These are phyloP conservation scores for Philypnodon macrostomus DNA, from an alignment of 2,797 vertebrate genomes.

Conservation along the genomic window DNA sequence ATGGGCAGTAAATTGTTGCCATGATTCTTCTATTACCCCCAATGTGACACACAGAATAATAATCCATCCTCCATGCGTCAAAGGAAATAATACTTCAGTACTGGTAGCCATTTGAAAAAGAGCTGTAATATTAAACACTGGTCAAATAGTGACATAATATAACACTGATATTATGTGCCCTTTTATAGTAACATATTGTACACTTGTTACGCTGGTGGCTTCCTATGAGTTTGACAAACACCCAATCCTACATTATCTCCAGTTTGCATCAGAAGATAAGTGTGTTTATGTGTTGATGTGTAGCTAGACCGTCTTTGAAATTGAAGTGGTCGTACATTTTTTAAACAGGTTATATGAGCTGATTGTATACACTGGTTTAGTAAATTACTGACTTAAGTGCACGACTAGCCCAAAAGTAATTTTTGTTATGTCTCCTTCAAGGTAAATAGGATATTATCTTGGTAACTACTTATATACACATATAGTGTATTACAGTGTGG, in stretches of 20 bases:
- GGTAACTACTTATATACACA: slow-evolving; percentile 52
- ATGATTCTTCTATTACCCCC: slow-evolving; percentile 31
- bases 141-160: too few relatives aligned
- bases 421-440: not conserved
- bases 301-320: too few relatives aligned
- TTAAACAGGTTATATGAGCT: too few relatives aligned
- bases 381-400: not conserved
- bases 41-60: slow-evolving; percentile 20
- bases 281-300: too few relatives aligned
- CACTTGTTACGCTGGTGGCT: too few relatives aligned
- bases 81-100: slow-evolving; percentile 31
- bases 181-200: too few relatives aligned
- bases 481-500: slow-evolving; percentile 49
- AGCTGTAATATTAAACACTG: slow-evolving; percentile 17
- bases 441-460: slow-evolving; percentile 49
- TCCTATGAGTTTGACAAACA: too few relatives aligned
- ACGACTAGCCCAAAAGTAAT: not conserved
- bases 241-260: too few relatives aligned
- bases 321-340: too few relatives aligned
- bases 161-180: too few relatives aligned
- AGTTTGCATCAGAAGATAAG: too few relatives aligned
- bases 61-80: slow-evolving; percentile 45
- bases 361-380: not conserved
- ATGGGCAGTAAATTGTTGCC: slow-evolving; percentile 42
- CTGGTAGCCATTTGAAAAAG: slow-evolving; percentile 14